Conservation (phyloP, 1,140 invertebrate species). For the Pachypsylla venusta region DNA sequence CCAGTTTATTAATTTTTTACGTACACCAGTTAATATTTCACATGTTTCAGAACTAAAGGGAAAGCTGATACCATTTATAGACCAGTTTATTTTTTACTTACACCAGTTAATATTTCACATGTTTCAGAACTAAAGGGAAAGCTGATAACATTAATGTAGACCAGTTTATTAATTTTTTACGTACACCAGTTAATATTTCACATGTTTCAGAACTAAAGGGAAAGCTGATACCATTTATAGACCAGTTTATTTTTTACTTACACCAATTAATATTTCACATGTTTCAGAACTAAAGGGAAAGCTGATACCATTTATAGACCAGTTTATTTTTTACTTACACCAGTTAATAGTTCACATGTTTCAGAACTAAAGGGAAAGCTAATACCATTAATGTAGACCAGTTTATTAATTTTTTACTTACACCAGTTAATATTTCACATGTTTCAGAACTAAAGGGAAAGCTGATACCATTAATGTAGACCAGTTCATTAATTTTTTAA, state of each 20-base stretch:
- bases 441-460: conserved; percentile 70
- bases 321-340: too few species aligned
- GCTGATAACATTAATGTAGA: conserved; percentile 69
- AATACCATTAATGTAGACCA: conserved; percentile 74
- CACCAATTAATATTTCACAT: too few species aligned
- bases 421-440: too few species aligned
- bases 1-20: conserved; percentile 87
- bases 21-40: too few species aligned
- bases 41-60: conserved; percentile 61
- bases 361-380: conserved; percentile 74
- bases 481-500: conserved; percentile 88
- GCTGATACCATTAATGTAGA: conserved; percentile 69
- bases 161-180: conserved; percentile 84
- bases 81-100: too few species aligned
- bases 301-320: conserved; percentile 70
- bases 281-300: conserved; percentile 73
- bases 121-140: conserved; percentile 72
- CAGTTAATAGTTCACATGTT: conserved; percentile 21
- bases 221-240: conserved; percentile 75
- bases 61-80: conserved; percentile 75
- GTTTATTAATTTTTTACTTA: conserved; percentile 87
- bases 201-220: conserved; percentile 68
- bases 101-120: background rate
- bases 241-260: too few species aligned
- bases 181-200: too few species aligned